A percentile compares a stretch with the other conserved stretches of the same genome.
phyloP scores from a whole-genome alignment of 1,140 invertebrate genomes.

The Drosophila insularis region DNA sequence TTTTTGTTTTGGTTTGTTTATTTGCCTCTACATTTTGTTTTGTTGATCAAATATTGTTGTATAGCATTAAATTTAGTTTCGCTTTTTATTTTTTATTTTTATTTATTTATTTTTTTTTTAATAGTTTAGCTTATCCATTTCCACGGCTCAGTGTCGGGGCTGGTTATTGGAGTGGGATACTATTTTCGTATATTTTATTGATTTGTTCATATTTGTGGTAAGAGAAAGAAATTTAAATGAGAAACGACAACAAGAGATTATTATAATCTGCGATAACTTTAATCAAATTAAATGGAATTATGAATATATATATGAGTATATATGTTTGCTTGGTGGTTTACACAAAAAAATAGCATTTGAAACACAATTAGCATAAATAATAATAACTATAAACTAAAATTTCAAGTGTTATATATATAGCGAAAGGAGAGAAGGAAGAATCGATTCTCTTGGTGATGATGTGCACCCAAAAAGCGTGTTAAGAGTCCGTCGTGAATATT shows the following conservation, averaged over 20 bases:
- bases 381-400: background rate
- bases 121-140: conserved; percentile 86
- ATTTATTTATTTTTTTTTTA: conserved; percentile 25
- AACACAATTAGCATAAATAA: background rate
- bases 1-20: conserved; percentile 25
- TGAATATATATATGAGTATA: background rate
- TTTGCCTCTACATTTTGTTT: conserved; percentile 21
- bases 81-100: conserved; percentile 21
- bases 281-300: background rate
- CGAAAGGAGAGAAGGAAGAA: conserved; percentile 7
- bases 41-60: conserved; percentile 11
- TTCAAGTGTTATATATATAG: background rate
- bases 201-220: conserved; percentile 25
- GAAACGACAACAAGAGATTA: conserved; percentile 67
- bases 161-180: conserved; percentile 92
- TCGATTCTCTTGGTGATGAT: background rate
- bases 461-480: conserved; percentile 29
- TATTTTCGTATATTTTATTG: conserved; percentile 69
- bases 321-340: background rate
- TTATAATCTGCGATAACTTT: conserved; percentile 14
- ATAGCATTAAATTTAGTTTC: conserved; percentile 12
- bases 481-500: conserved; percentile 13
- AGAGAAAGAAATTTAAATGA: conserved; percentile 67
- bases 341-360: background rate
- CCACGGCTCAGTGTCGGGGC: conserved; percentile 92